A percentile compares a stretch with the other conserved stretches of the same genome.
Evolutionary conservation across 2,113 vertebrate species (phyloP).

Genomic region (Lepidothrix coronata): DNA sequence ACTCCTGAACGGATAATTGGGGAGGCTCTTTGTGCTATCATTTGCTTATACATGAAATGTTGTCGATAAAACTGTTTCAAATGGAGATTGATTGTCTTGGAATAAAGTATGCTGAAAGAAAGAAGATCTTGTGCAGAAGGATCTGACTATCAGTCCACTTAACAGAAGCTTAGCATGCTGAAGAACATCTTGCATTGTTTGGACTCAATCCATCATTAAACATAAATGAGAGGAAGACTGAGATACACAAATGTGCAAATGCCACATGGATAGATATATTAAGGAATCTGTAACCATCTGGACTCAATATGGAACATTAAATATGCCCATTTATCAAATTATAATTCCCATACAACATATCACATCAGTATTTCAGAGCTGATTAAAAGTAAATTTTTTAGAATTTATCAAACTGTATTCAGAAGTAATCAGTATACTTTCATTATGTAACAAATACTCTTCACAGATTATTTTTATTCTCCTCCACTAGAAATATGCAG

Average conservation of each 20-base stretch:
- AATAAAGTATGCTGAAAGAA: background rate
- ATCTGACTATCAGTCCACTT: slow-evolving; percentile 45
- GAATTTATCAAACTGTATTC: slow-evolving; percentile 36
- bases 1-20: background rate
- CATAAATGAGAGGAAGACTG: slow-evolving; percentile 67
- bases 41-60: background rate
- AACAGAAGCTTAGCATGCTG: slow-evolving; percentile 68
- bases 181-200: slow-evolving; percentile 78
- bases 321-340: slow-evolving; percentile 73
- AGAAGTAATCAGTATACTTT: background rate
- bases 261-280: slow-evolving; percentile 72
- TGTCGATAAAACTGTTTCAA: background rate
- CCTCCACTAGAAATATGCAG: background rate
- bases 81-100: background rate
- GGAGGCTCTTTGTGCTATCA: background rate
- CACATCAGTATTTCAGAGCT: slow-evolving; percentile 60
- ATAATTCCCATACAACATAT: slow-evolving; percentile 57
- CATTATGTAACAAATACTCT: background rate
- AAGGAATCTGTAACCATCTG: slow-evolving; percentile 74
- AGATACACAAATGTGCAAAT: slow-evolving; percentile 67
- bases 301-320: slow-evolving; percentile 69
- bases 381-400: slow-evolving; percentile 58
- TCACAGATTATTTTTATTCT: background rate
- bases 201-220: slow-evolving; percentile 76
- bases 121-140: background rate